Conservation (phyloP, 2,797 vertebrate species). For the Lepidocolaptes lacrymiger region DNA sequence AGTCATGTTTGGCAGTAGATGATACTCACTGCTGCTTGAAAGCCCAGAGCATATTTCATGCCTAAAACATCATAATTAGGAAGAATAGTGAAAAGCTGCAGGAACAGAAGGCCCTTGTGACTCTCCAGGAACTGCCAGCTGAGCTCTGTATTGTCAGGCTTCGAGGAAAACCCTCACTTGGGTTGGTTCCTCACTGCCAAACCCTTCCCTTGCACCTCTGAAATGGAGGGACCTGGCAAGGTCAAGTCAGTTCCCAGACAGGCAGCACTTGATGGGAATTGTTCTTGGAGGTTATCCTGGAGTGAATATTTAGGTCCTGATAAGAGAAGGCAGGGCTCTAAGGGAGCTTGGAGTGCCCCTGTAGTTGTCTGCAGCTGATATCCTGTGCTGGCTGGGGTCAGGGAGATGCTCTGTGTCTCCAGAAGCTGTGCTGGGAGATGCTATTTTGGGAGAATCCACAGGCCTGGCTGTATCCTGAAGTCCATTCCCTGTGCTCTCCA, state of each 20-base stretch:
- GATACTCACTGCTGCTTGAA: neutral
- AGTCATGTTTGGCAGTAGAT: neutral
- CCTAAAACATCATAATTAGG: neutral
- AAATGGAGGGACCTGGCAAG: neutral
- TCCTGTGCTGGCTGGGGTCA: neutral
- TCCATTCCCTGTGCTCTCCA: rapidly evolving
- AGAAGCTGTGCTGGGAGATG: neutral
- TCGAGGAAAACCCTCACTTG: neutral
- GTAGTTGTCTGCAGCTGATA: neutral
- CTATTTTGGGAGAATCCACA: neutral
- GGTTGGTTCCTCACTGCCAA: neutral
- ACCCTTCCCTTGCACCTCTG: neutral
- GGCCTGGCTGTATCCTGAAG: neutral
- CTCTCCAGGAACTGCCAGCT: constrained; percentile 32
- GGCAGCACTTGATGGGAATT: neutral
- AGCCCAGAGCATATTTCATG: constrained; percentile 21
- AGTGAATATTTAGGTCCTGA: neutral
- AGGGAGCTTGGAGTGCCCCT: neutral
- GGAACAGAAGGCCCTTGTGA: constrained; percentile 9
- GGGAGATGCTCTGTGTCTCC: neutral
- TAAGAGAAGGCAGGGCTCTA: neutral
- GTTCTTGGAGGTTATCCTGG: neutral
- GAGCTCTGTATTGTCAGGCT: neutral
- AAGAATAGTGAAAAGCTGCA: constrained; percentile 7
- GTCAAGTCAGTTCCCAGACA: neutral